Base-by-base conservation (phyloP, 1,140 invertebrate species). In the Catajapyx aquilonaris region DNA sequence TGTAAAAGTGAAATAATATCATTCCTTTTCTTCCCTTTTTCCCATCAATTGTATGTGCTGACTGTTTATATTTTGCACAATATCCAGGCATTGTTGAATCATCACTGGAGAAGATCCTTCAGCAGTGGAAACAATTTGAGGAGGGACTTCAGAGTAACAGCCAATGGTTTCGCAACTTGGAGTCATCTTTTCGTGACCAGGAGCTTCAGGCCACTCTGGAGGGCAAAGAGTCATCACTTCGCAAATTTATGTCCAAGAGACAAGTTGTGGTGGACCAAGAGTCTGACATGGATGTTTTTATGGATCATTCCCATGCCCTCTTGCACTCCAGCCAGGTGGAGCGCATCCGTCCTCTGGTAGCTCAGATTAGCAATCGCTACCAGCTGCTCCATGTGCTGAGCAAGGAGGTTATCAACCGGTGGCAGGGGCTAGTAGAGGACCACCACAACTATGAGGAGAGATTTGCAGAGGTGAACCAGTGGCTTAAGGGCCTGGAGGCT, bases 91-190 rank as follows among this genome's bases (percentile, higher is more conserved):
- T 56, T 23, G 50, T 53, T 16, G 52, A 63, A 37, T 44, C 48
- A 5, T 56, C 58, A 44, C 68, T 88, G 30, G 69, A 77, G 46
- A 63, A 70, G 43, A 71, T 76, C 0, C 52, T 86, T 10, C 65
- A 72, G 31, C 76, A 81, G 54, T 95, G 90, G 88, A 65, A 74
- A 41, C 73, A 81, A 39, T 93, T 90, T 59, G 86, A 94, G 52
- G 60, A 65, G 25, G 69, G 75, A 22, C 61, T 87, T 20, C 77
- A 90, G 43, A 59, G 64, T 9, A 70, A 85, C 20, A 75, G 73
- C 4, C 72, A 76, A 44, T 94, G 87, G 86, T 76, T 91, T 38
- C 71, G 79, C 47, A 58, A 68, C 22, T 75, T 76, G 48, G 88
- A 94, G 62, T 64, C 70, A 19, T 67, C 73, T 18, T 81, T 93